Percentiles rank a stretch among this genome's conserved stretches.
These are phyloP conservation scores for Caenorhabditis sp. DNA, from an alignment of 2,888 invertebrate genomes.

Conservation along the genomic window DNA sequence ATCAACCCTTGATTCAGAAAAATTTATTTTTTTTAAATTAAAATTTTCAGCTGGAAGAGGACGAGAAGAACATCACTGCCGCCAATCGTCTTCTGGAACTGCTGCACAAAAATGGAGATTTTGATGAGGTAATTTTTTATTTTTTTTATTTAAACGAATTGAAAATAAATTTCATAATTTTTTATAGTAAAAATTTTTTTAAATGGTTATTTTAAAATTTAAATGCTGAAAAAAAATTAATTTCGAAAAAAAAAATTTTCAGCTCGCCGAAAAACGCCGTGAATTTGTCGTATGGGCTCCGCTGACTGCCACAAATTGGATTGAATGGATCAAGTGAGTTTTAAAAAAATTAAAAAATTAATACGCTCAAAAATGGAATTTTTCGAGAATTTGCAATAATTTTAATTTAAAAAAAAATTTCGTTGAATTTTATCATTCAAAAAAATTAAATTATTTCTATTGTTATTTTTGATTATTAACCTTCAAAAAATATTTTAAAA, in stretches of 20 bases:
- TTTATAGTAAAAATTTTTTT: no score
- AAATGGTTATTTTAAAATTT: no score
- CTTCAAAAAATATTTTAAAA: no score
- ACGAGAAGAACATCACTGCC: constrained; percentile 35
- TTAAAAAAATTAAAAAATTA: no score
- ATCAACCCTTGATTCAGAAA: no score
- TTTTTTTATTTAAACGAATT: neutral
- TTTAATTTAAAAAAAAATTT: no score
- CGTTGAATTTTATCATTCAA: no score
- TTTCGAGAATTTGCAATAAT: no score
- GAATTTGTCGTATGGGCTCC: constrained; percentile 45
- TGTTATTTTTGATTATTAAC: no score
- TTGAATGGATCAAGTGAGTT: constrained; percentile 66
- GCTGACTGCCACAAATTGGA: constrained; percentile 57
- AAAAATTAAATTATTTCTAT: neutral
- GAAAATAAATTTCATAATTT: no score
- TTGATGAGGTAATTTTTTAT: constrained; percentile 60
- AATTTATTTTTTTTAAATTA: neutral
- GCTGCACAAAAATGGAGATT: constrained; percentile 60
- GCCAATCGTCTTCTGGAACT: constrained; percentile 48
- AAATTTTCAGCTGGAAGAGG: constrained; percentile 56
- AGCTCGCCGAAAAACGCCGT: constrained; percentile 42
- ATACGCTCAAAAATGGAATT: no score
- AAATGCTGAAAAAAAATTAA: neutral
- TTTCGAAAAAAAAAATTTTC: no score